These are phyloP conservation scores for Leuctra nigra DNA, from an alignment of 2,888 invertebrate genomes.

Conservation along the genomic window DNA sequence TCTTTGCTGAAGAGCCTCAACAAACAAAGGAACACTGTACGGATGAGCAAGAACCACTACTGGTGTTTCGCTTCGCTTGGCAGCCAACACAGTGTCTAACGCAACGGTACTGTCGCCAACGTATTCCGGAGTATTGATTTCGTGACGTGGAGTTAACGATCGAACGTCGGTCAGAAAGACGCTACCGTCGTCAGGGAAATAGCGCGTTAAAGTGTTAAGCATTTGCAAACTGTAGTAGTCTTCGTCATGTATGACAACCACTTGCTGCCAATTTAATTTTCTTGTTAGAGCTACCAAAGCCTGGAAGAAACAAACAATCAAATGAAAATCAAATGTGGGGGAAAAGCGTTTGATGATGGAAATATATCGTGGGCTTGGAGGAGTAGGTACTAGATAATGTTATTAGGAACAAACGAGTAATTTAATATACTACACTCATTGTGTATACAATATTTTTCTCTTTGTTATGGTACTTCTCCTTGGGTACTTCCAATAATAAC, in stretches of 20 bases:
- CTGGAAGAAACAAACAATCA: constrained; percentile 22
- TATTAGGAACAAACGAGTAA: too few relatives aligned
- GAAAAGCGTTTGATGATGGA: too few relatives aligned
- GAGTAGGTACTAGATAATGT: too few relatives aligned
- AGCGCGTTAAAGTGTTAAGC: constrained; percentile 22
- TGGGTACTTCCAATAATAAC: too few relatives aligned
- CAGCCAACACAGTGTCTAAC: neutral
- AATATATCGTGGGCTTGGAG: too few relatives aligned
- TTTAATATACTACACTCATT: neutral
- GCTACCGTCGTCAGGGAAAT: constrained; percentile 16
- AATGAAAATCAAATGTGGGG: too few relatives aligned
- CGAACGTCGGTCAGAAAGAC: constrained; percentile 20
- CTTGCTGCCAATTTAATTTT: constrained; percentile 29
- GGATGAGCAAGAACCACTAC: constrained; percentile 10
- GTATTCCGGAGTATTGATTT: neutral
- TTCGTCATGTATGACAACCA: constrained; percentile 27
- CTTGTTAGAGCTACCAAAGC: constrained; percentile 29
- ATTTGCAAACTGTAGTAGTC: constrained; percentile 28
- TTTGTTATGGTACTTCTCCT: too few relatives aligned
- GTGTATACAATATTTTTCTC: too few relatives aligned
- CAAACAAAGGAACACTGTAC: neutral
- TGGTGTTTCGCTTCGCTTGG: neutral
- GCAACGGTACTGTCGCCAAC: neutral
- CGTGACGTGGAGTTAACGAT: neutral
- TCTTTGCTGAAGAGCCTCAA: constrained; percentile 4